These are phyloP conservation scores for Archocentrus centrarchus DNA, from an alignment of 2,113 vertebrate genomes.

Conservation along the genomic window DNA sequence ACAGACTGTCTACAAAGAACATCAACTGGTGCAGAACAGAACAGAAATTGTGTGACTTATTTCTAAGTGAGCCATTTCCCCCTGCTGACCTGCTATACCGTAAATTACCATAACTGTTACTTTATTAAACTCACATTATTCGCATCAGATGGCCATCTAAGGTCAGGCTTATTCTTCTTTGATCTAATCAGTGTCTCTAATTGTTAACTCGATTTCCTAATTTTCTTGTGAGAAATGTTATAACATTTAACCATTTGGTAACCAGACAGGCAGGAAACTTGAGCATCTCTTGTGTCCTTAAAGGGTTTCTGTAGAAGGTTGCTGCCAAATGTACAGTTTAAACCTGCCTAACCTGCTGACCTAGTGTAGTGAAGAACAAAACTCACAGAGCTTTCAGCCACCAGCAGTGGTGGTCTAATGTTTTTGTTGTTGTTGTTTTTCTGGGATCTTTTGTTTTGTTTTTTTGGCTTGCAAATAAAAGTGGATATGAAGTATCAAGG, in stretches of 20 bases:
- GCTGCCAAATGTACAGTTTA: not conserved
- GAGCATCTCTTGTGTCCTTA: not conserved
- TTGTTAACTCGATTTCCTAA: not conserved
- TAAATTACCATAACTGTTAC: not conserved
- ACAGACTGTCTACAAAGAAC: not conserved
- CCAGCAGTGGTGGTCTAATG: not conserved
- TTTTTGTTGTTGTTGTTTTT: too few relatives aligned
- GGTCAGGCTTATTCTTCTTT: not conserved
- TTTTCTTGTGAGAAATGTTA: not conserved
- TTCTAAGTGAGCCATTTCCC: not conserved
- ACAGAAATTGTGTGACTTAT: not conserved
- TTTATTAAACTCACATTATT: not conserved
- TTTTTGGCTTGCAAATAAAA: not conserved
- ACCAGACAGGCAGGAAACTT: not conserved
- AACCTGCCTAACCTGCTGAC: constrained; percentile 10
- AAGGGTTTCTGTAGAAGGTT: not conserved
- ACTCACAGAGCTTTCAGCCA: not conserved
- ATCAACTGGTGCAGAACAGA: not conserved
- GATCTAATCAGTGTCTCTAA: not conserved
- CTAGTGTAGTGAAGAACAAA: not conserved
- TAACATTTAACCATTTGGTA: not conserved
- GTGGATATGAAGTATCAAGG: not conserved
- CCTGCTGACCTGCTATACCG: not conserved
- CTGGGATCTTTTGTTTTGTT: too few relatives aligned
- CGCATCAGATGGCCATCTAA: not conserved